These are phyloP conservation scores for Calidris pugnax DNA, from an alignment of 2,113 vertebrate species.

Conservation along the genomic window DNA sequence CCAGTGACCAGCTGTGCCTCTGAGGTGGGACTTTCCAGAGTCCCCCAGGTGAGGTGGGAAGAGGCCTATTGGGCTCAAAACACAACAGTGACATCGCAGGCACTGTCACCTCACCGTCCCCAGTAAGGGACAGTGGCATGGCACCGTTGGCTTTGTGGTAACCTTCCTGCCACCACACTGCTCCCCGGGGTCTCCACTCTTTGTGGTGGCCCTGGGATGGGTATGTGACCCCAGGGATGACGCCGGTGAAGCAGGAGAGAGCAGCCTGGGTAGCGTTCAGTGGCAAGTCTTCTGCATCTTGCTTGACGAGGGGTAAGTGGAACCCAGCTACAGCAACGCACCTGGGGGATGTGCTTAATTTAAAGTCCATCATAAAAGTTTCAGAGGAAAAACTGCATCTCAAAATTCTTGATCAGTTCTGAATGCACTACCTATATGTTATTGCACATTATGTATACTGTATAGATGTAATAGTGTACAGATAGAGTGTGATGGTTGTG, in stretches of 20 bases:
- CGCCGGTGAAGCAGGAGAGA: neutral
- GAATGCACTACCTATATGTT: neutral
- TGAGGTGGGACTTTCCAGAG: neutral
- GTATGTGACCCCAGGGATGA: neutral
- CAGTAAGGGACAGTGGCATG: fast-evolving
- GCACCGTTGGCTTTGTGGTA: neutral
- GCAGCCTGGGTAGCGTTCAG: neutral
- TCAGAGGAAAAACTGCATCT: neutral
- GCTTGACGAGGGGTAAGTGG: neutral
- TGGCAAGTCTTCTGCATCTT: neutral
- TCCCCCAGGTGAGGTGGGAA: neutral
- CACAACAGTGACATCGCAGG: neutral
- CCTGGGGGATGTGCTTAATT: neutral
- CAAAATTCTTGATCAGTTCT: neutral
- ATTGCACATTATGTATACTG: neutral
- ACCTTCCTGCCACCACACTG: neutral
- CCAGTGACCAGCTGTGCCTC: neutral
- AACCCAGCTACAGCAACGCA: neutral
- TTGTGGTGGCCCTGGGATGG: neutral
- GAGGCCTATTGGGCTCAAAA: fast-evolving
- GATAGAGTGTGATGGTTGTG: neutral
- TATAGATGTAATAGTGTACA: neutral
- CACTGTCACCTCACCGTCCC: neutral
- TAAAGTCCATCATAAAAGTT: neutral
- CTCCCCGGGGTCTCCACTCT: neutral